phyloP scores from a whole-genome alignment of 1,140 invertebrate genomes.

The Pseudachorutes palmiensis region DNA sequence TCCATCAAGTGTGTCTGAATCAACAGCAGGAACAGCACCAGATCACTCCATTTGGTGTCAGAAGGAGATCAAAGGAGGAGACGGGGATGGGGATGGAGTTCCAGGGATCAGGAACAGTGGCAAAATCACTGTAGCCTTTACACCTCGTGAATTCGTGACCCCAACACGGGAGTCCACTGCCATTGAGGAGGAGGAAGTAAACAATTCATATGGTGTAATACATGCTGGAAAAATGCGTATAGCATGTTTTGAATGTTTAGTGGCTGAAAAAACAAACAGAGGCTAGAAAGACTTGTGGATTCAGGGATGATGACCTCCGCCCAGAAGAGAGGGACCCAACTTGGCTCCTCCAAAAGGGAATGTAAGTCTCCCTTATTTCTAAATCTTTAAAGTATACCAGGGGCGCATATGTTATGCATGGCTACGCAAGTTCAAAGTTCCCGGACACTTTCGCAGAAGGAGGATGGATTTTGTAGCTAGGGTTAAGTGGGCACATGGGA shows the following conservation, averaged over 20 bases:
- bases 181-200: constrained; percentile 61
- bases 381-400: no score
- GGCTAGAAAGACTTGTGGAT: constrained; percentile 60
- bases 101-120: constrained; percentile 49
- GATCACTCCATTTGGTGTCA: not conserved
- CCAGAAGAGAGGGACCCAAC: constrained; percentile 73
- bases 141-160: constrained; percentile 68
- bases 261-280: constrained; percentile 72
- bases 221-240: not conserved
- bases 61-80: not conserved
- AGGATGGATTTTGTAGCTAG: not conserved
- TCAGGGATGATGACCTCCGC: constrained; percentile 63
- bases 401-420: not conserved
- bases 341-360: constrained; percentile 72
- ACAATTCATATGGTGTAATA: not conserved
- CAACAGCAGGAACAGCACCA: not conserved
- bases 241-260: constrained; percentile 41
- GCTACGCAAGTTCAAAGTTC: not conserved
- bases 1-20: not conserved
- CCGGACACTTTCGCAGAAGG: not conserved
- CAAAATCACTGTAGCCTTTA: constrained; percentile 61
- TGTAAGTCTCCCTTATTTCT: constrained; percentile 47
- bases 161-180: constrained; percentile 67
- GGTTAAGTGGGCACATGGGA: not conserved
- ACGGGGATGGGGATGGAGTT: not conserved